These are phyloP conservation scores for Alectoris magna DNA, from an alignment of 2,797 vertebrate genomes.

Conservation along the genomic window DNA sequence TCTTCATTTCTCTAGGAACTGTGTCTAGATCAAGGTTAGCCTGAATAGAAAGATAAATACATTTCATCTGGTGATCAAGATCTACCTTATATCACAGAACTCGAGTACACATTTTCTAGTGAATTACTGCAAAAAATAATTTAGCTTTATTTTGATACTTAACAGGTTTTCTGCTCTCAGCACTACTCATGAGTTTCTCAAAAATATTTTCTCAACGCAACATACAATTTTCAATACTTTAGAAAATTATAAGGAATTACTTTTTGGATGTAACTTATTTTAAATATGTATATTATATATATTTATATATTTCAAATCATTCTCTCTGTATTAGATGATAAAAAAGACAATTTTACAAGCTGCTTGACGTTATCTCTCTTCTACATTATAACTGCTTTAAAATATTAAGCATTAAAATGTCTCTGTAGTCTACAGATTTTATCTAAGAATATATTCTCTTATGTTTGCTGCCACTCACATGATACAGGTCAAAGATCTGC, in stretches of 20 bases:
- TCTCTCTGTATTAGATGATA: neutral
- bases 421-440: neutral
- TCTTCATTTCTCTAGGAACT: neutral
- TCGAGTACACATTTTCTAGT: neutral
- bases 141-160: neutral
- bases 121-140: neutral
- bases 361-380: neutral
- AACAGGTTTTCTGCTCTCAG: neutral
- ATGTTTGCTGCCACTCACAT: neutral
- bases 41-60: neutral
- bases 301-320: slow-evolving; percentile 10
- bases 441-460: slow-evolving; percentile 50
- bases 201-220: neutral
- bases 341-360: neutral
- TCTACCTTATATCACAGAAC: neutral
- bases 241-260: neutral
- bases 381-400: neutral
- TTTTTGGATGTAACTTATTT: neutral
- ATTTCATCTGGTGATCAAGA: neutral
- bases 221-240: neutral
- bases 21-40: neutral
- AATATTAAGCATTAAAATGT: neutral
- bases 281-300: too few relatives aligned
- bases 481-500: slow-evolving; percentile 45
- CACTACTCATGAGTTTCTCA: neutral